phyloP scores from a whole-genome alignment of 2,888 invertebrate genomes.

The Didymodactylos carnosus region DNA sequence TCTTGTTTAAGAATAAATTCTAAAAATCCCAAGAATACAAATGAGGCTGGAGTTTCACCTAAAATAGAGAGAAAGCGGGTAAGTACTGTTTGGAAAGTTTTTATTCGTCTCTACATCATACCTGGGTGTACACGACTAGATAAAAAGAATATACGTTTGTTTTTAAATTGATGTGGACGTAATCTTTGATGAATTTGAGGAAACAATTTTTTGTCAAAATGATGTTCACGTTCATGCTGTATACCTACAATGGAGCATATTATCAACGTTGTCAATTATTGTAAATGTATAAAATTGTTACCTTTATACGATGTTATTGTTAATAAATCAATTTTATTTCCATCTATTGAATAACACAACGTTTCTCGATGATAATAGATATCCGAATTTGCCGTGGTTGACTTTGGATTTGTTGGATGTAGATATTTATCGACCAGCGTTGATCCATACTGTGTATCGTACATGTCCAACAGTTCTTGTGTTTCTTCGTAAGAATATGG shows the following conservation, averaged over 20 bases:
- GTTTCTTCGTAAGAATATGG: slow-evolving; percentile 66
- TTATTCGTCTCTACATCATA: too few relatives aligned
- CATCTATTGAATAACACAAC: slow-evolving; percentile 55
- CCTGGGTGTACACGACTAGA: slow-evolving; percentile 75
- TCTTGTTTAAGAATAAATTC: slow-evolving; percentile 53
- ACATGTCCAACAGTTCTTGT: slow-evolving; percentile 49
- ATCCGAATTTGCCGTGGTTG: slow-evolving; percentile 14
- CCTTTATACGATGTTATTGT: slow-evolving; percentile 63
- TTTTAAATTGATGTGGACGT: slow-evolving; percentile 3
- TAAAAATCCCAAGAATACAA: slow-evolving; percentile 68
- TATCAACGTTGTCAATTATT: too few relatives aligned
- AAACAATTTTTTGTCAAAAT: neutral
- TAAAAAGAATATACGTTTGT: slow-evolving; percentile 51
- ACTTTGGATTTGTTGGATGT: neutral
- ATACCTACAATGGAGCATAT: neutral
- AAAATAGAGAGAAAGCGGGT: too few relatives aligned
- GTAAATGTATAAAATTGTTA: too few relatives aligned
- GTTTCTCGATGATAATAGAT: slow-evolving; percentile 67
- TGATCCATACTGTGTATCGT: slow-evolving; percentile 38
- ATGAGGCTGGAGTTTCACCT: slow-evolving; percentile 73
- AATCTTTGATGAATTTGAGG: neutral
- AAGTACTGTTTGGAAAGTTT: too few relatives aligned
- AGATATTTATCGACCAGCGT: slow-evolving; percentile 25
- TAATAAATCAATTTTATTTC: slow-evolving; percentile 54
- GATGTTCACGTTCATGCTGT: neutral